Evolutionary conservation across 2,888 invertebrate species (phyloP).

Genomic region (Dascillus cervinus): DNA sequence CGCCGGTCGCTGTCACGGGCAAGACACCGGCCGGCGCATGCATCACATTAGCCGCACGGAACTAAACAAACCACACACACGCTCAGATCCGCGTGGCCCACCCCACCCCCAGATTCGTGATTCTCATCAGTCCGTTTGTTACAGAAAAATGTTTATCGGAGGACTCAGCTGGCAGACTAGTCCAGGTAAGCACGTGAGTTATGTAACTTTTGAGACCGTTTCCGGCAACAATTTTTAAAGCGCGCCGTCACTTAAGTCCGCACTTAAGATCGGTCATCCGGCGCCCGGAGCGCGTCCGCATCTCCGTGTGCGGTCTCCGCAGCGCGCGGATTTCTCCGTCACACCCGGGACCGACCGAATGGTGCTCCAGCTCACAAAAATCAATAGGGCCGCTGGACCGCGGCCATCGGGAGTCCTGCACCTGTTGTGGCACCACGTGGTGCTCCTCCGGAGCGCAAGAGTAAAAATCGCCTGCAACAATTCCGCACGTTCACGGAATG

Average conservation of each 20-base stretch:
- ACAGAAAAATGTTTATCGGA: constrained; percentile 99
- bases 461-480: too few species aligned
- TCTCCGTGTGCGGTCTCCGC: constrained; percentile 13
- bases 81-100: constrained; percentile 17
- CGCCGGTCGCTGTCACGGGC: constrained; percentile 9
- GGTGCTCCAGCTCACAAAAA: constrained; percentile 32
- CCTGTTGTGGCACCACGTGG: constrained; percentile 14
- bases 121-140: constrained; percentile 47
- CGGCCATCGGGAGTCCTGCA: constrained; percentile 22
- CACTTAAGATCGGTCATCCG: too few species aligned
- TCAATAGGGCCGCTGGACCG: constrained; percentile 30
- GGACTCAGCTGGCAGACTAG: constrained; percentile 99
- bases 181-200: constrained; percentile 69
- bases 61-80: constrained; percentile 10
- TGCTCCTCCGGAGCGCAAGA: constrained; percentile 4
- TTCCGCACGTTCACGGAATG: too few species aligned
- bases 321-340: constrained; percentile 15
- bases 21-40: constrained; percentile 14
- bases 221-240: too few species aligned
- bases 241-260: too few species aligned
- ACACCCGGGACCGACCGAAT: constrained; percentile 26
- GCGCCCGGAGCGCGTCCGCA: constrained; percentile 8
- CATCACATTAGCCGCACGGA: constrained; percentile 10
- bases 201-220: background rate
- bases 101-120: constrained; percentile 11